phyloP scores from a whole-genome alignment of 2,888 invertebrate species.

The Pheosia gnoma region DNA sequence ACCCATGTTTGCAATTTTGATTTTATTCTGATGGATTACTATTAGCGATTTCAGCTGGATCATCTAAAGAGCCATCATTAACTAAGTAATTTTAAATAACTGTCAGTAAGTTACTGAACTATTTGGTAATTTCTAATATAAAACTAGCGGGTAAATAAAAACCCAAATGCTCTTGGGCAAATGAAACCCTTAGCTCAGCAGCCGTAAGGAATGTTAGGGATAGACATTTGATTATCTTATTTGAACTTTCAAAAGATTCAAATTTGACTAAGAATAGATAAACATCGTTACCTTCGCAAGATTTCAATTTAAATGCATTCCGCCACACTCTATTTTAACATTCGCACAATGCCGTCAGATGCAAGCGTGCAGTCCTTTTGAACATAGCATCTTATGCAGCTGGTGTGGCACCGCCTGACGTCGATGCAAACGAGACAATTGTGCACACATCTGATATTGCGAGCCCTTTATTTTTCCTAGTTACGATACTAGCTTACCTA shows the following conservation, averaged over 20 bases:
- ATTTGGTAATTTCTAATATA: too few species aligned
- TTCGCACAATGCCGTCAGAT: neutral
- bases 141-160: too few species aligned
- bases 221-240: too few species aligned
- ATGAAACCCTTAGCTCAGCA: too few species aligned
- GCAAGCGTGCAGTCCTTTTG: neutral
- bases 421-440: slow-evolving; percentile 43
- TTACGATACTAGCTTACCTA: slow-evolving; percentile 43
- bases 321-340: neutral
- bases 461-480: slow-evolving; percentile 46
- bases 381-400: neutral
- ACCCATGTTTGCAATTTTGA: neutral
- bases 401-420: slow-evolving; percentile 10
- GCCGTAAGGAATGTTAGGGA: too few species aligned
- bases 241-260: neutral
- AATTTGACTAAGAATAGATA: neutral
- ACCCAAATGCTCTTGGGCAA: too few species aligned
- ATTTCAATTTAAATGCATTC: slow-evolving; percentile 8
- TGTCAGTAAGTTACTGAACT: too few species aligned
- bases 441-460: slow-evolving; percentile 46
- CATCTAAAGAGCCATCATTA: too few species aligned
- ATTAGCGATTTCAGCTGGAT: too few species aligned
- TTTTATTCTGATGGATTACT: neutral
- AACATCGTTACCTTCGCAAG: neutral
- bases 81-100: too few species aligned